phyloP scores from a whole-genome alignment of 2,888 invertebrate species.

The Lacanobia oleracea region DNA sequence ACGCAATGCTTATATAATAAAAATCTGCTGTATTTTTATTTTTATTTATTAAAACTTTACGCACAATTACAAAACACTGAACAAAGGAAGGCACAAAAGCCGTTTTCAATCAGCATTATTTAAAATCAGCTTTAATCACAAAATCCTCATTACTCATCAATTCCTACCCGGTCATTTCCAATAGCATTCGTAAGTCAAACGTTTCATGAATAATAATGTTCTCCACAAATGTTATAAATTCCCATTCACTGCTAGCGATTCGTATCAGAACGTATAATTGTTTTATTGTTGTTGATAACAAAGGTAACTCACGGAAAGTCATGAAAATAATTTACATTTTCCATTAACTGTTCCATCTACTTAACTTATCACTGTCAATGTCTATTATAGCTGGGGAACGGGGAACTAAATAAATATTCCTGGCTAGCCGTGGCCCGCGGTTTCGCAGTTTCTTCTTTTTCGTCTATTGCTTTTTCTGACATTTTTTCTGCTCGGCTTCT shows the following conservation, averaged over 20 bases:
- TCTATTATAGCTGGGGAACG: not conserved
- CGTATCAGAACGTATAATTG: conserved; percentile 43
- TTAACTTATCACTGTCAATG: conserved; percentile 19
- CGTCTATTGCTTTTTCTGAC: too few relatives aligned
- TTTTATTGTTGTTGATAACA: conserved; percentile 50
- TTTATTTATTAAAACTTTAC: too few relatives aligned
- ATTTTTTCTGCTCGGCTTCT: too few relatives aligned
- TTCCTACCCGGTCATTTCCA: conserved; percentile 20
- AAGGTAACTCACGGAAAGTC: conserved; percentile 22
- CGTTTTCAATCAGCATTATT: not conserved
- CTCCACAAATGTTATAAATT: conserved; percentile 19
- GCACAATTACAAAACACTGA: not conserved
- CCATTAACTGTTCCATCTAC: conserved; percentile 32
- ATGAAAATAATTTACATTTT: conserved; percentile 32
- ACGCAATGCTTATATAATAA: too few relatives aligned
- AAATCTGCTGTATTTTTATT: too few relatives aligned
- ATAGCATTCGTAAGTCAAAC: conserved; percentile 32
- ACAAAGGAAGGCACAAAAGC: not conserved
- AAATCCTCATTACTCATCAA: conserved; percentile 15
- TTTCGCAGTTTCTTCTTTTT: not conserved
- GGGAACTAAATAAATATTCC: not conserved
- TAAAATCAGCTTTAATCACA: conserved; percentile 7
- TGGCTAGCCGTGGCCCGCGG: not conserved
- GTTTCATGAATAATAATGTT: conserved; percentile 27
- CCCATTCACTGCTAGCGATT: conserved; percentile 28